Conservation (phyloP, 2,888 invertebrate species). For the Chrysomela aeneicollis region DNA sequence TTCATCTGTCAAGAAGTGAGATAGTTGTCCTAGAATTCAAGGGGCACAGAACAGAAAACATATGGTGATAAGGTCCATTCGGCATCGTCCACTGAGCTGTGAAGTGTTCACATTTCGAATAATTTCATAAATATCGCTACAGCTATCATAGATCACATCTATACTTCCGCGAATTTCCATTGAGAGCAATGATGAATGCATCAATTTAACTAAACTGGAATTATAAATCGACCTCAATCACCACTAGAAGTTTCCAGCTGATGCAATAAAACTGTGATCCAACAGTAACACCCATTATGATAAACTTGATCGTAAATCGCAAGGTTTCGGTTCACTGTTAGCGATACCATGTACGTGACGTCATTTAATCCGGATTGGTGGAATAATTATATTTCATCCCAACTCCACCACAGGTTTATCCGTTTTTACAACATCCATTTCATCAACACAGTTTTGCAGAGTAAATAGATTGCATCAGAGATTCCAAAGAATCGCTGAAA, state of each 20-base stretch:
- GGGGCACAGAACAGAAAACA: not conserved
- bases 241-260: not conserved
- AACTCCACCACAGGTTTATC: not conserved
- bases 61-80: not conserved
- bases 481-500: no score
- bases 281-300: slow-evolving; percentile 25
- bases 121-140: not conserved
- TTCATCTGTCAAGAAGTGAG: no score
- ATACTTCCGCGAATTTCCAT: not conserved
- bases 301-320: slow-evolving; percentile 27
- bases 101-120: not conserved
- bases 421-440: no score
- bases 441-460: not conserved
- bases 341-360: not conserved
- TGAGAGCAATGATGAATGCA: slow-evolving; percentile 26
- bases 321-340: slow-evolving; percentile 13
- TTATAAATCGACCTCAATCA: slow-evolving; percentile 31
- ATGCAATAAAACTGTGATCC: slow-evolving; percentile 21
- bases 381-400: not conserved
- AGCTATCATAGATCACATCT: not conserved
- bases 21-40: no score
- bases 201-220: slow-evolving; percentile 31
- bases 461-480: not conserved
- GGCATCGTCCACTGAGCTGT: not conserved
- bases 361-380: not conserved